phyloP scores from a whole-genome alignment of 2,113 vertebrate genomes.

The Catagonus wagneri region DNA sequence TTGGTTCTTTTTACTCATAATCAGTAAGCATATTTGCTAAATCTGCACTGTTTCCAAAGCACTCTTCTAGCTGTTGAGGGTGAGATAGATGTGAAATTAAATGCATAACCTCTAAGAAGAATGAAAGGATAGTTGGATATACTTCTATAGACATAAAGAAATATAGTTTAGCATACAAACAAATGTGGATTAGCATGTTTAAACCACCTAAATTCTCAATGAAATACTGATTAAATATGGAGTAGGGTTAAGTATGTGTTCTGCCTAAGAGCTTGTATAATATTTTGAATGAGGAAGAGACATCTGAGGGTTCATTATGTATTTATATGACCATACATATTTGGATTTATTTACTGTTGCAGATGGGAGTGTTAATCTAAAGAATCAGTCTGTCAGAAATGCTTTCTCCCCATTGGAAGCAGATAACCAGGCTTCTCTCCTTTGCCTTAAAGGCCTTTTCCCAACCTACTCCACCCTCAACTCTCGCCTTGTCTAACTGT shows the following conservation, averaged over 20 bases:
- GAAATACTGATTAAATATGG: neutral
- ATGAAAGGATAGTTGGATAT: neutral
- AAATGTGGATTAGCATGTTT: neutral
- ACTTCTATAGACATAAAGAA: neutral
- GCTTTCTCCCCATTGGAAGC: neutral
- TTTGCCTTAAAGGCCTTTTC: neutral
- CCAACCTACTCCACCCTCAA: neutral
- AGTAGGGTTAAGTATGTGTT: neutral
- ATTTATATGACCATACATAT: neutral
- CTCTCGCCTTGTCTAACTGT: neutral
- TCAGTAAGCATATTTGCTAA: neutral
- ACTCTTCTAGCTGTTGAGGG: neutral
- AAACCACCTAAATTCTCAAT: neutral
- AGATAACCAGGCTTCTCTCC: neutral
- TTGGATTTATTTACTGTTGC: neutral
- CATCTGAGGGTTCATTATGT: neutral
- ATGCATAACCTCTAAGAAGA: neutral
- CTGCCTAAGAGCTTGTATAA: neutral
- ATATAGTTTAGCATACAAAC: neutral
- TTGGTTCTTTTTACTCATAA: conserved; percentile 44
- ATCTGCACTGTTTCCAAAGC: neutral
- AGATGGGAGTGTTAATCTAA: neutral
- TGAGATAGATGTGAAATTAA: neutral
- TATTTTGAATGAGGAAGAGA: conserved; percentile 33
- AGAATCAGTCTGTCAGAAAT: neutral